Evolutionary conservation across 2,113 vertebrate species (phyloP), one percentile per base, ranked within the genome.

Genomic region (Electrona antarctica): DNA sequence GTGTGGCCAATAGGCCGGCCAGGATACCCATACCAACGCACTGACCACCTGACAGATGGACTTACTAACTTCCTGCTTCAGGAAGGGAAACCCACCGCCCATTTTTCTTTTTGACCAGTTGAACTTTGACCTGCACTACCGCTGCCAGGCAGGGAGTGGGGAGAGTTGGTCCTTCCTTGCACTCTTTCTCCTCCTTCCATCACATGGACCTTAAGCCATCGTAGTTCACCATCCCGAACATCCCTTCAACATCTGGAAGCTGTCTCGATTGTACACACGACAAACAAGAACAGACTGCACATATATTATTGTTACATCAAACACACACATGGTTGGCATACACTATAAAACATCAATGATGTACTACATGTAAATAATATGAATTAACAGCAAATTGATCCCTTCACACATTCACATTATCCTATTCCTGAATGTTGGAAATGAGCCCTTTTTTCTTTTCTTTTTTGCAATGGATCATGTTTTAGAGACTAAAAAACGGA

Each of bases 111-210:
- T 87, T 89, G 89, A 89, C 81, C 74, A 88, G 89, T 87, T 86
- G 90, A 90, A 90, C 90, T 91, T 90, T 90, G 89, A 91, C 84
- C 91, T 93, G 91, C 90, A 92, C 91, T 90, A 90, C 88, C 52
- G 90, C 90, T 92, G 90, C 82, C 87, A 88, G 90, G 84, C 79
- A 61, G 74, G 85, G 84, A 80, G 72, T 60, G 7, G 54, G 66
- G 79, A 60, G 76, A 84, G 85, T 59, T 61, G 48, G 45, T 60
- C 54, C n/a, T 66, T 64, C 28, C 6, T 47, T 14, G 11, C 45
- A 64, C 78, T 85, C 74, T 69, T 60, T 81, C 79, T 67, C 71
- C 58, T 79, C 72, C 74, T 67, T 80, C 67, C 62, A 82, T 87
- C 82, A 90, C 87, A 88, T 79, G 88, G 91, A 93, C 90, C 87